Evolutionary conservation across 2,888 invertebrate species (phyloP).

Genomic region (Noctua janthe): DNA sequence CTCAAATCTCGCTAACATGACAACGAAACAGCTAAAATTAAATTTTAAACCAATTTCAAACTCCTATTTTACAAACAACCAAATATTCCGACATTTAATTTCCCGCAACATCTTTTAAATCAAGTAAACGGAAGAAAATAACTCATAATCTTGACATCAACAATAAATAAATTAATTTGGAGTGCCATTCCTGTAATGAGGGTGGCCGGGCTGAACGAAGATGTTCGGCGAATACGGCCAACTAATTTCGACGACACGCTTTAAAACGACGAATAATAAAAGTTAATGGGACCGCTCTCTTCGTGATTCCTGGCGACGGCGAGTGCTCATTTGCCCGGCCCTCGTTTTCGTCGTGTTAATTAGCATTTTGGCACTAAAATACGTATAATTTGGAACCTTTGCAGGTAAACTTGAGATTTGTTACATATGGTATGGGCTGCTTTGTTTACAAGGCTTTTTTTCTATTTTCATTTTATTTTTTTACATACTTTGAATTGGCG

Average conservation of each 20-base stretch:
- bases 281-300: constrained; percentile 88
- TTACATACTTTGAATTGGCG: neutral
- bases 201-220: constrained; percentile 75
- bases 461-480: neutral
- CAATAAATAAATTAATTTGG: constrained; percentile 80
- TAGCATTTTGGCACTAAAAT: constrained; percentile 89
- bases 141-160: constrained; percentile 65
- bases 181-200: constrained; percentile 81
- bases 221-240: constrained; percentile 86
- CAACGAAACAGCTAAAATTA: neutral
- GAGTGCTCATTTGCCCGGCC: constrained; percentile 85
- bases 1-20: neutral
- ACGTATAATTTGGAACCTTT: constrained; percentile 82
- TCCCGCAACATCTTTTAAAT: constrained; percentile 45
- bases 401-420: constrained; percentile 67
- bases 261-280: constrained; percentile 89
- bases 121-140: constrained; percentile 55
- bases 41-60: neutral
- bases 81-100: constrained; percentile 32
- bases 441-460: constrained; percentile 22
- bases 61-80: constrained; percentile 12
- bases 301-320: constrained; percentile 86
- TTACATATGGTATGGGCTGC: constrained; percentile 32
- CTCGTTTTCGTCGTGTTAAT: constrained; percentile 86
- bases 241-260: constrained; percentile 89